Conservation (phyloP, 2,797 vertebrate genomes). For the Neostethus bicornis region DNA sequence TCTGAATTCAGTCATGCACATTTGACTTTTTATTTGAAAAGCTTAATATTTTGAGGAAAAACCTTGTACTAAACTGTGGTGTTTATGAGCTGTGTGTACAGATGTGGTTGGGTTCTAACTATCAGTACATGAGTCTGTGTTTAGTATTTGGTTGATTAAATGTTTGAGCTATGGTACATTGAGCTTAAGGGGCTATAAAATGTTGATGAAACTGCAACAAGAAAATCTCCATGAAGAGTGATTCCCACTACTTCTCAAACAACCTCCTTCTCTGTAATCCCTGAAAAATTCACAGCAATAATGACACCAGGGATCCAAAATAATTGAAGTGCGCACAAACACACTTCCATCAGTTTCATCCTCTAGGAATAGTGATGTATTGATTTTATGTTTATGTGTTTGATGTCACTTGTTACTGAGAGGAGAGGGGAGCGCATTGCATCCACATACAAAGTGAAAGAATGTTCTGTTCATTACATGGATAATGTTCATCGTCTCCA, state of each 20-base stretch:
- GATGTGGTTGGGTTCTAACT: constrained; percentile 12
- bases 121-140: constrained; percentile 29
- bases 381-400: constrained; percentile 35
- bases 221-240: constrained; percentile 26
- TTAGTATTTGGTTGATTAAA: constrained; percentile 31
- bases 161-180: constrained; percentile 30
- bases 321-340: constrained; percentile 37
- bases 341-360: constrained; percentile 34
- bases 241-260: constrained; percentile 4
- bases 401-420: constrained; percentile 23
- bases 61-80: constrained; percentile 29
- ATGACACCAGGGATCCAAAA: constrained; percentile 20
- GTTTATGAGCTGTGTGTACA: constrained; percentile 5
- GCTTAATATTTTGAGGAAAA: constrained; percentile 11
- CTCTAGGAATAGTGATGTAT: constrained; percentile 36
- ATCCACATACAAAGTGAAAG: constrained; percentile 9
- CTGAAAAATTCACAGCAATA: constrained; percentile 39
- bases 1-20: constrained; percentile 27
- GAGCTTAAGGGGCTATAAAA: constrained; percentile 21
- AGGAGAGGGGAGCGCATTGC: constrained; percentile 3
- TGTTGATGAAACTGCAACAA: constrained; percentile 28
- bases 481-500: constrained; percentile 24
- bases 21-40: constrained; percentile 17
- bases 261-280: constrained; percentile 24
- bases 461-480: constrained; percentile 28